Conservation (phyloP, 2,113 vertebrate species). For the Protobothrops flavoviridis region DNA sequence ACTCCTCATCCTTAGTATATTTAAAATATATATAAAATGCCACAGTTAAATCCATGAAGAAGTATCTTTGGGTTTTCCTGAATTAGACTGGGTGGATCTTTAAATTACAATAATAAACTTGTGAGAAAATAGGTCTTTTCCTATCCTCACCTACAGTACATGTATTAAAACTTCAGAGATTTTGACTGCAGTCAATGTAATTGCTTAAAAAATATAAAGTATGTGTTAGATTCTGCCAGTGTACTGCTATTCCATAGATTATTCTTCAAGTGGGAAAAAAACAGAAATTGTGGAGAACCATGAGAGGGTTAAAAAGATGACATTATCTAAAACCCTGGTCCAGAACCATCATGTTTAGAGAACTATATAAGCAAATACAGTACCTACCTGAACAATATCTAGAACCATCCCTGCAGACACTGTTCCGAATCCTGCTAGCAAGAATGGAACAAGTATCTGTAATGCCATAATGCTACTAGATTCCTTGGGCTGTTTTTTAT, state of each 20-base stretch:
- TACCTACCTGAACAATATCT: conserved; percentile 92
- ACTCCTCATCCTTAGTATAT: background rate
- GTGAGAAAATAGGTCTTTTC: background rate
- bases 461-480: conserved; percentile 87
- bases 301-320: background rate
- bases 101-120: background rate
- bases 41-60: background rate
- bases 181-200: background rate
- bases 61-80: background rate
- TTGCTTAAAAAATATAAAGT: no score
- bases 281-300: background rate
- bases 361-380: conserved; percentile 43
- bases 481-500: conserved; percentile 81
- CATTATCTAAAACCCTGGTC: background rate
- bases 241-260: background rate
- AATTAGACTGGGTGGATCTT: background rate
- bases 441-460: conserved; percentile 91
- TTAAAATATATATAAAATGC: background rate
- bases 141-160: no score
- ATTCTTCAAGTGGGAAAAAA: background rate
- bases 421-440: conserved; percentile 93
- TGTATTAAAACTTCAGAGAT: background rate
- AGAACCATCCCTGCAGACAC: conserved; percentile 97
- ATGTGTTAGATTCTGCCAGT: background rate
- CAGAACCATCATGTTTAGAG: background rate